Base-by-base conservation (phyloP, 2,113 vertebrate species). In the Riparia riparia region DNA sequence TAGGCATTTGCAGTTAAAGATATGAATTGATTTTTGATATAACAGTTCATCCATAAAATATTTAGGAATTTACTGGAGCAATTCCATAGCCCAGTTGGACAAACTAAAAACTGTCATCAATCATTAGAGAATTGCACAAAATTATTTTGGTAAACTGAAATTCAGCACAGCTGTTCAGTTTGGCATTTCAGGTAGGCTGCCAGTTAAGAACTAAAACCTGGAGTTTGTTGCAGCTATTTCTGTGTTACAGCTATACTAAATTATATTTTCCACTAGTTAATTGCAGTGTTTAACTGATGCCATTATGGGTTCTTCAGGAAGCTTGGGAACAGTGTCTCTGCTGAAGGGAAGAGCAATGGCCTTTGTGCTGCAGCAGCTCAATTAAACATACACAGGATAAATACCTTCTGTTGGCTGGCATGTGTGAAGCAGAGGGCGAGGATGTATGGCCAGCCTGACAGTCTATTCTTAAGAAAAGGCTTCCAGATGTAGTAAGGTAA, bases 341-440 rank as follows among this genome's bases (percentile, higher is more conserved):
- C 81, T 28, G 68, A 54, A 51, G 34, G 66, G 42, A 84, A 5
- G 6, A 18, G 68, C 1, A 0, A n/a, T 12, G 41, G 42, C n/a
- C 47, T 14, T 10, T 14, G 18, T 22, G 45, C 77, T 70, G 32
- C 50, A 17, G 41, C 1, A 0, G 42, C 81, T 93, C 44, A 19
- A 0, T 44, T 32, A 32, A 87, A 70, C 16, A 8, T 1, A 19
- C 0, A 1, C 2, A 11, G 24, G 34, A 63, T 34, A 34, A 80
- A 42, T 3, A 39, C 32, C 0, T 0, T 44, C 47, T 53, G 47
- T 51, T 45, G 42, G 21, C 29, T 26, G 28, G 45, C 63, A 32
- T 1, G 3, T 1, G 7, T 1, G 1, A 54, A 34, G 71, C 26
- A 39, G 6, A 15, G n/a, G n/a, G 42, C 4, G 3, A 32, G n/a